Evolutionary conservation across 2,888 invertebrate genomes (phyloP), one percentile per base, ranked within the genome.

Genomic region (Aricia artaxerxes): DNA sequence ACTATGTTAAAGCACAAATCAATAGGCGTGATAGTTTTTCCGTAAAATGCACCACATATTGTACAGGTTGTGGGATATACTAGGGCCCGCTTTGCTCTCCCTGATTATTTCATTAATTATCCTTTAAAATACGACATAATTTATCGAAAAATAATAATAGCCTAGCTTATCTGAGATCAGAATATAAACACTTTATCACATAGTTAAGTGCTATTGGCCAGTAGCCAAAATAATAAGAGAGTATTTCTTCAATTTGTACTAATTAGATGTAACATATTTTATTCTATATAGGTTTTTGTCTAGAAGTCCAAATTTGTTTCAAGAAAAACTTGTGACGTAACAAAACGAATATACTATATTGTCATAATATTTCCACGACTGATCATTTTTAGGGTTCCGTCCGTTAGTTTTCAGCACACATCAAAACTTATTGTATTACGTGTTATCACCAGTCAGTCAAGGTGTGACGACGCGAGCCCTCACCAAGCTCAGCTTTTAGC

Each of bases 141-240:
- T 11, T 69, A 69, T 69, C 13, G 69, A 69, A 69, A 69, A 69
- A 35, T 35, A 35, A 38, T 38, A 38, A 69, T 69, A 5, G 69
- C 35, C 4, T 4, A 69, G 69, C 69, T 69, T 44, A 44, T 73
- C 40, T 73, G 40, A 31, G 44, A 44, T 53, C 76, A 57, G 24
- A 76, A 31, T 35, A 57, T 76, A 76, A 76, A 76, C 76, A 76
- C 35, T 57, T 76, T 57, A 76, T 76, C 57, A 76, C 53, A 76
- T 76, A 75, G 57, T 24, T 31, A 76, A 57, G 57, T 76, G 76
- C 31, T 31, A 16, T 53, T 76, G 76, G 76, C 57, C 35, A 1
- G 35, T 13, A 13, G 76, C 76, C 76, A 76, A 35, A 49, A 57
- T 76, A 49, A n/a, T 44, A 73, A n/a, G 73, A 44, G 57, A 76